Base-by-base conservation (phyloP, 1,140 invertebrate genomes). In the Microplitis demolitor region DNA sequence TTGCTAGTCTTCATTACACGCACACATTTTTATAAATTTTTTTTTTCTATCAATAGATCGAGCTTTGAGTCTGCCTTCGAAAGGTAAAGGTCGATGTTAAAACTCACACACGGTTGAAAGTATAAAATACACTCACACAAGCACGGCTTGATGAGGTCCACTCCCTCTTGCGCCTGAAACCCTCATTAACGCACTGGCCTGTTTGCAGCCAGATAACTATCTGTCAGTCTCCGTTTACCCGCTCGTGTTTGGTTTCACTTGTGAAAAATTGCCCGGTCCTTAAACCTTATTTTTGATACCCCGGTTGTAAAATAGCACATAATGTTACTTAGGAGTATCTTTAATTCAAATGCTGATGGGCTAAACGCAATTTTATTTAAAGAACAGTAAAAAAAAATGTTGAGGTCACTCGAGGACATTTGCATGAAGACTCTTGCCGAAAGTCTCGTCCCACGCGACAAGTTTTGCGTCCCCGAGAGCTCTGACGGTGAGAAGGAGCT, bases 151-250 rank as follows among this genome's bases (percentile, higher is more conserved):
- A 70, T 74, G 54, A 71, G 66, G 60, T 73, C 58, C 53, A 69
- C 62, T 58, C 69, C 39, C 39, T 11, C 62, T 31, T 63, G 62
- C 71, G 68, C 66, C 62, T 34, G 9, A 62, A 56, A 70, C 53
- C 70, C 78, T 80, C 79, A 78, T 81, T 81, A 81, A 80, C 78
- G 79, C 76, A 75, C 76, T 78, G 76, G 79, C 76, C 74, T 78
- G 78, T 80, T 80, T 78, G 78, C 75, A 75, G 74, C 74, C 70
- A 78, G 78, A 80, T 80, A 80, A 78, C 77, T 45, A 79, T 80
- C 78, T 73, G 53, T 60, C 68, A 33, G 34, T 39, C 73, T 66
- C 37, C 53, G 64, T 72, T 50, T 72, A 6, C 74, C 54, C 69
- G 50, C 50, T 56, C 50, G 14, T 51, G 37, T 37, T 71, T 61